A percentile compares a stretch with the other conserved stretches of the same genome.
Conservation (phyloP, 2,888 invertebrate genomes). For the Yponomeuta evonymella region DNA sequence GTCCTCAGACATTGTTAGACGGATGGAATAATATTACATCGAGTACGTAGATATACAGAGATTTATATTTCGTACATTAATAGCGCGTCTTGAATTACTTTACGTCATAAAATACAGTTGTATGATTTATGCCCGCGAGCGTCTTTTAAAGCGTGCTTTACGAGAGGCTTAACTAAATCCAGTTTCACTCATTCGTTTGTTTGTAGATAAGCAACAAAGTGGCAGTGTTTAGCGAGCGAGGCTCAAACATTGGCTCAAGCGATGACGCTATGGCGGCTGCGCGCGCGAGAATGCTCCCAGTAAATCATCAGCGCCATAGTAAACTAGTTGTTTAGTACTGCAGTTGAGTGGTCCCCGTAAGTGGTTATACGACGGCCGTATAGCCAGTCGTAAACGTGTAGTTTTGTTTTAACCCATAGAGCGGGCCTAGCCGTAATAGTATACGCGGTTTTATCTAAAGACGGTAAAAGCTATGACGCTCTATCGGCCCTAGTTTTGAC, state of each 20-base stretch:
- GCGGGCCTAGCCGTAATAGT: slow-evolving; percentile 42
- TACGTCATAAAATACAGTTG: slow-evolving; percentile 14
- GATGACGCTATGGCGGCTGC: slow-evolving; percentile 35
- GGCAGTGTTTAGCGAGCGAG: slow-evolving; percentile 28
- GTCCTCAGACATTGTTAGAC: slow-evolving; percentile 30
- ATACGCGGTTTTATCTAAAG: slow-evolving; percentile 60
- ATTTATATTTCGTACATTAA: slow-evolving; percentile 14
- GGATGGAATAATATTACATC: slow-evolving; percentile 7
- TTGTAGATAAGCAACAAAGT: slow-evolving; percentile 8
- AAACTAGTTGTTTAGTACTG: slow-evolving; percentile 60
- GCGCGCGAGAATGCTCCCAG: slow-evolving; percentile 59
- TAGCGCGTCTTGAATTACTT: slow-evolving; percentile 13
- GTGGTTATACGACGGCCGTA: slow-evolving; percentile 46
- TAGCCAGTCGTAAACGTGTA: slow-evolving; percentile 63
- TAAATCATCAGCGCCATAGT: slow-evolving; percentile 62
- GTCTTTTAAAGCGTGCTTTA: slow-evolving; percentile 3
- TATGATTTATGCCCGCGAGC: slow-evolving; percentile 8
- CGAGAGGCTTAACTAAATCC: not conserved
- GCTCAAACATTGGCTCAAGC: slow-evolving; percentile 46
- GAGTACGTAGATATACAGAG: slow-evolving; percentile 9
- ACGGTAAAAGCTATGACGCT: slow-evolving; percentile 57
- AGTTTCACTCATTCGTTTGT: slow-evolving; percentile 1
- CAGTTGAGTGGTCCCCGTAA: slow-evolving; percentile 35
- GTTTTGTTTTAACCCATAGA: slow-evolving; percentile 62
- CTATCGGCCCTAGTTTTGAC: slow-evolving; percentile 33